Evolutionary conservation across 2,113 vertebrate species (phyloP).

Genomic region (Oryzias celebensis): DNA sequence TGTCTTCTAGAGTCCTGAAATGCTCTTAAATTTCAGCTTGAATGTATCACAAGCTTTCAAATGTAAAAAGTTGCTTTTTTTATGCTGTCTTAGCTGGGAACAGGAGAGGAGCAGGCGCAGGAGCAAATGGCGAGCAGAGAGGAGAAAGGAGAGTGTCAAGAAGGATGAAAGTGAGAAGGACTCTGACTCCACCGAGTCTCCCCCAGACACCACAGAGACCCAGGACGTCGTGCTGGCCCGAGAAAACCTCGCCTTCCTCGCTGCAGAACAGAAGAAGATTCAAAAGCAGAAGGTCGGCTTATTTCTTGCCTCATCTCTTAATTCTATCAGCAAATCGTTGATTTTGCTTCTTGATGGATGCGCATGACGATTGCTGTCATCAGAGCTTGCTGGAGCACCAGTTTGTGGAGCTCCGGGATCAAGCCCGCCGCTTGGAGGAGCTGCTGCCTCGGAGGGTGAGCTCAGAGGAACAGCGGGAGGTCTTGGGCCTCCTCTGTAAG

Average conservation of each 20-base stretch:
- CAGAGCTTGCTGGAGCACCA: slow-evolving; percentile 78
- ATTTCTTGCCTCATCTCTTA: not conserved
- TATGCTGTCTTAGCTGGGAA: slow-evolving; percentile 79
- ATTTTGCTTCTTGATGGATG: not conserved
- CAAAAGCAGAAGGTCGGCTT: slow-evolving; percentile 82
- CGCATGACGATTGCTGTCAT: not conserved
- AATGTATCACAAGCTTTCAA: not conserved
- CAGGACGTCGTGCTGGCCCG: slow-evolving; percentile 80
- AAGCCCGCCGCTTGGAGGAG: slow-evolving; percentile 78
- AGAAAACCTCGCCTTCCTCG: slow-evolving; percentile 79
- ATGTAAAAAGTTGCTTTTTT: not conserved
- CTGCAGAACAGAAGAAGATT: slow-evolving; percentile 82
- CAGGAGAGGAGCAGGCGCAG: slow-evolving; percentile 77
- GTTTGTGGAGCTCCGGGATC: slow-evolving; percentile 76
- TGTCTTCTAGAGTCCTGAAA: too few species aligned
- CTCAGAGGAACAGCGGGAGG: slow-evolving; percentile 84
- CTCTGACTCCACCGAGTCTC: slow-evolving; percentile 81
- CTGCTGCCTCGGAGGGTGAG: slow-evolving; percentile 77
- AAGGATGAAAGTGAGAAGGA: slow-evolving; percentile 88
- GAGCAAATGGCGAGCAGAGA: slow-evolving; percentile 82
- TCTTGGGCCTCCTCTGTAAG: slow-evolving; percentile 84
- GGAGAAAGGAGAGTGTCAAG: slow-evolving; percentile 78
- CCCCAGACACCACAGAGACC: slow-evolving; percentile 78
- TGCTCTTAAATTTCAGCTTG: not conserved
- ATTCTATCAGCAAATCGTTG: not conserved